Percentiles rank a stretch among this genome's conserved stretches.
Evolutionary conservation across 2,113 vertebrate genomes (phyloP).

Genomic region (Thryonomys swinderianus): DNA sequence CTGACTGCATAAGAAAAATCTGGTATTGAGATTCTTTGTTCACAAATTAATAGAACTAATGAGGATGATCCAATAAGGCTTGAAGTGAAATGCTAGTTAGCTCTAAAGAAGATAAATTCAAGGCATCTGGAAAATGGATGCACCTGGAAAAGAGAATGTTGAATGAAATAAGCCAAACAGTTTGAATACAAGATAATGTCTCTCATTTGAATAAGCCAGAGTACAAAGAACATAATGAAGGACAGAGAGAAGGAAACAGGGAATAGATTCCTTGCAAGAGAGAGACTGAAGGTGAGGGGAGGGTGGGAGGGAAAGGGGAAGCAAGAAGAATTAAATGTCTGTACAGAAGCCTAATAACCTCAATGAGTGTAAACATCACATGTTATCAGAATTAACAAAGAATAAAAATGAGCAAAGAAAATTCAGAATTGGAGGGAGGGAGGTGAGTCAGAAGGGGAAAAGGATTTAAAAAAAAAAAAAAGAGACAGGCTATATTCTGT

Average conservation of each 20-base stretch:
- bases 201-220: background rate
- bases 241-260: background rate
- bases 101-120: background rate
- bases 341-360: background rate
- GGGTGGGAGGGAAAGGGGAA: background rate
- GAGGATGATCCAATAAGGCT: background rate
- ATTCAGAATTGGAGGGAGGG: background rate
- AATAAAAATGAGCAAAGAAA: background rate
- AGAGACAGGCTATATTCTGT: background rate
- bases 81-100: background rate
- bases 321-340: background rate
- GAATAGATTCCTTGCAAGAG: background rate
- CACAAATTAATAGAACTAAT: background rate
- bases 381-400: background rate
- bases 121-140: background rate
- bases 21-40: background rate
- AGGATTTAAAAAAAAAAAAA: background rate
- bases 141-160: background rate
- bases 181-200: background rate
- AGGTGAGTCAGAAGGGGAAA: background rate
- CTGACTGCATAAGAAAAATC: background rate
- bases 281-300: background rate
- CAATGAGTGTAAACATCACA: background rate
- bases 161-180: background rate
- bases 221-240: background rate